phyloP scores from a whole-genome alignment of 2,888 invertebrate species.

The Galeruca laticollis region DNA sequence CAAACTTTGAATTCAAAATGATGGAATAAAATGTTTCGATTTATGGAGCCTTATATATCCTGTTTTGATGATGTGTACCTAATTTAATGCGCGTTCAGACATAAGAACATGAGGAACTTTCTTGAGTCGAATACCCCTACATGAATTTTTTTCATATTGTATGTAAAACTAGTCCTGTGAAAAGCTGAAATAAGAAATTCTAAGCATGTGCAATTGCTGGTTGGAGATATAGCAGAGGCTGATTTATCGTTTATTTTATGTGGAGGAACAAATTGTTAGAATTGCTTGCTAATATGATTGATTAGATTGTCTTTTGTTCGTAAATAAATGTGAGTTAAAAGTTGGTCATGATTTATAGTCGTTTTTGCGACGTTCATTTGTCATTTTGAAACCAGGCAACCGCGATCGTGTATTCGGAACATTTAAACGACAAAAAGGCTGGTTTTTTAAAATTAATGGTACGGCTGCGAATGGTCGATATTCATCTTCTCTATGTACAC shows the following conservation, averaged over 20 bases:
- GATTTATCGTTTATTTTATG: constrained; percentile 54
- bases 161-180: no score
- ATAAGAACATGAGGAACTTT: no score
- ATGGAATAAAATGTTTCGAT: no score
- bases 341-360: constrained; percentile 56
- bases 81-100: no score
- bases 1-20: no score
- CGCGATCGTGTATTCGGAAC: constrained; percentile 33
- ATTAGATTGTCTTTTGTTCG: constrained; percentile 57
- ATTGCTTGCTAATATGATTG: constrained; percentile 58
- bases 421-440: constrained; percentile 34
- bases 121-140: no score
- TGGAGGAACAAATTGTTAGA: constrained; percentile 58
- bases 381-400: constrained; percentile 54
- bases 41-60: no score
- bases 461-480: constrained; percentile 19
- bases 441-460: constrained; percentile 30
- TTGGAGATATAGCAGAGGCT: constrained; percentile 31
- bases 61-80: no score
- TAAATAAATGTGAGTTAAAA: constrained; percentile 53
- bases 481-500: constrained; percentile 22
- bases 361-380: constrained; percentile 56
- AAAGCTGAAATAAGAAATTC: no score
- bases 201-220: not conserved
- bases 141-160: no score